Evolutionary conservation across 2,888 invertebrate species (phyloP).

Genomic region (Watsonalla cultraria): DNA sequence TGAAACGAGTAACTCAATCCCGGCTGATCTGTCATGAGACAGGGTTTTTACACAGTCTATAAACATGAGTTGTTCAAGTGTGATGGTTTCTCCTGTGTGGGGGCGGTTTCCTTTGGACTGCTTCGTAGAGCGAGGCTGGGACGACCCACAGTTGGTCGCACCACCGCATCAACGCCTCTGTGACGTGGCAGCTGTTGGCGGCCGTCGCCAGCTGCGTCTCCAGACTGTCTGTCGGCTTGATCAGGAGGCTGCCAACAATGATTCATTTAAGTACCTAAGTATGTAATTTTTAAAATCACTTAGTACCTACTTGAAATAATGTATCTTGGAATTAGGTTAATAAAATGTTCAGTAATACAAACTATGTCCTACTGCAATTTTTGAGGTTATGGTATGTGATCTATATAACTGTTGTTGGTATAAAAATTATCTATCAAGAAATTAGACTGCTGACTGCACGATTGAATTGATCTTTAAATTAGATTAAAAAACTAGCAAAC

Average conservation of each 20-base stretch:
- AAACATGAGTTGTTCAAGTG: slow-evolving; percentile 34
- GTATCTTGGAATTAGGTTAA: too few species aligned
- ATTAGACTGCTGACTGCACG: too few species aligned
- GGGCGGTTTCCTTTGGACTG: slow-evolving; percentile 72
- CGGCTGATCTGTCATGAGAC: background rate
- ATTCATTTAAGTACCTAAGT: background rate
- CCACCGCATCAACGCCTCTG: slow-evolving; percentile 89
- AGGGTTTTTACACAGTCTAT: slow-evolving; percentile 1
- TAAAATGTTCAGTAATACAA: too few species aligned
- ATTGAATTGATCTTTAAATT: too few species aligned
- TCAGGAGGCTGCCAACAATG: slow-evolving; percentile 72
- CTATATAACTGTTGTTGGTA: too few species aligned
- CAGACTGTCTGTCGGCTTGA: slow-evolving; percentile 80
- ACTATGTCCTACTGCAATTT: too few species aligned
- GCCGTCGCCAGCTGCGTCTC: slow-evolving; percentile 90
- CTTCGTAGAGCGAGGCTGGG: slow-evolving; percentile 82
- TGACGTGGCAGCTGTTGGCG: slow-evolving; percentile 91
- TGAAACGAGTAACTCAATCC: background rate
- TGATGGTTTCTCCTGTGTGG: slow-evolving; percentile 53
- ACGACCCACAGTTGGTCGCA: slow-evolving; percentile 89
- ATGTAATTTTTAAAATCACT: too few species aligned
- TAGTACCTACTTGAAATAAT: too few species aligned
- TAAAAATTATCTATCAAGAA: too few species aligned
- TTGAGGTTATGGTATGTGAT: too few species aligned
- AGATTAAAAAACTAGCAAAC: too few species aligned